Base-by-base conservation (phyloP, 1,140 invertebrate species). In the Brachionus asplanchnoidis region DNA sequence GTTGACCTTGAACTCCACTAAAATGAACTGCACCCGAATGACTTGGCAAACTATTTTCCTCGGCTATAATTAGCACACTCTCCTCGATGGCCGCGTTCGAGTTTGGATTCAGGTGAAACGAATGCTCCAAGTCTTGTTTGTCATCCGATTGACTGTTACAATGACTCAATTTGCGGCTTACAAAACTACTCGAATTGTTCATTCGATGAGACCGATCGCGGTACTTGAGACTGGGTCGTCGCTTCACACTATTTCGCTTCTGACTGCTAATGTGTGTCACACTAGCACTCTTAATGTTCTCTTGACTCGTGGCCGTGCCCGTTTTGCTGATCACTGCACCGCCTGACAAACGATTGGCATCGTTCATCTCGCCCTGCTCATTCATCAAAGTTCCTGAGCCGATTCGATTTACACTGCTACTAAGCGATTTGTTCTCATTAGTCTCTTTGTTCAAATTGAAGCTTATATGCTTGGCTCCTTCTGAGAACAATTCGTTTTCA, bases 111-210 rank as follows among this genome's bases (percentile, higher is more conserved):
- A 73, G n/a, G 23, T 40, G 36, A 32, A 68, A 32, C 17, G 68
- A 73, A 40, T 73, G 68, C 3, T 77, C 73, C 9, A 77, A 50
- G 11, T 77, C 73, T 46, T 46, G 42, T 77, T 65, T 68, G 7
- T 82, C 79, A 36, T 82, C 53, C n/a, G 65, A 60, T 14, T 60
- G 26, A 82, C 79, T 82, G 17, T 42, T 82, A 2, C 36, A 53
- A 82, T 82, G 23, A 46, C 79, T 82, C 42, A 82, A 36, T 66
- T 82, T 82, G 23, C 79, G 79, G 23, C 40, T 82, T 5, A 12
- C 50, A 32, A 77, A 46, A 46, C 79, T 82, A 28, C 53, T 82
- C n/a, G 36, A 44, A 23, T 20, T 65, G 36, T 65, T 60, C 32
- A 60, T 65, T 40, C 79, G 20, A 36, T 82, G 79, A 12, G 36